These are phyloP conservation scores for Pterocles orientalis DNA, from an alignment of 2,113 vertebrate genomes.

Conservation along the genomic window DNA sequence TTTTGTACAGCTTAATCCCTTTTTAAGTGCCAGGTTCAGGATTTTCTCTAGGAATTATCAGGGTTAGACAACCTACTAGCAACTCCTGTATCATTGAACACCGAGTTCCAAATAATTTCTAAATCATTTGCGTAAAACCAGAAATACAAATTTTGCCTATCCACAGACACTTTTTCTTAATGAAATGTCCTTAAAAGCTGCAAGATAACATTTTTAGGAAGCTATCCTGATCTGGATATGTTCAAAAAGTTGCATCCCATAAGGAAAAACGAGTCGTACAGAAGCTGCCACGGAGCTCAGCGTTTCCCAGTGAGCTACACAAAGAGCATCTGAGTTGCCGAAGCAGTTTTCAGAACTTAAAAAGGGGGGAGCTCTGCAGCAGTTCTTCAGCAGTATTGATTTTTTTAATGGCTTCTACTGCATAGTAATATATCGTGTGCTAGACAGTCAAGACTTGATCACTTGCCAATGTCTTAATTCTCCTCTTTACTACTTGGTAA, in stretches of 20 bases:
- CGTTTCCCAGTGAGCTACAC: neutral
- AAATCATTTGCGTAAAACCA: neutral
- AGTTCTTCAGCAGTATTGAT: neutral
- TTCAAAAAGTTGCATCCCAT: neutral
- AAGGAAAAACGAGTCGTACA: neutral
- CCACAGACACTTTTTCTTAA: neutral
- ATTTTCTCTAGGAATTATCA: neutral
- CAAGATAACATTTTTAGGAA: neutral
- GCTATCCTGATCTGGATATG: neutral
- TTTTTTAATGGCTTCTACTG: slow-evolving; percentile 42
- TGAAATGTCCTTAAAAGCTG: neutral
- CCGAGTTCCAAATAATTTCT: neutral
- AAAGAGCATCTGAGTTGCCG: neutral
- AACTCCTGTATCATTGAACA: neutral
- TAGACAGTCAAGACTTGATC: neutral
- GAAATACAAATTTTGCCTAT: neutral
- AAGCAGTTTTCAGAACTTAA: neutral
- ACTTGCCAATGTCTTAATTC: neutral
- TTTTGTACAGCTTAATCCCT: neutral
- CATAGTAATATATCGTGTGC: neutral
- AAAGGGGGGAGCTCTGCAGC: neutral
- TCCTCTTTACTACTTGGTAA: neutral
- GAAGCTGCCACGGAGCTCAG: neutral
- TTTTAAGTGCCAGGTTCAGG: slow-evolving; percentile 13
- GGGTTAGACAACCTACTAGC: neutral